Evolutionary conservation across 2,888 invertebrate species (phyloP).

Genomic region (Acanthococcus lagerstroemiae): DNA sequence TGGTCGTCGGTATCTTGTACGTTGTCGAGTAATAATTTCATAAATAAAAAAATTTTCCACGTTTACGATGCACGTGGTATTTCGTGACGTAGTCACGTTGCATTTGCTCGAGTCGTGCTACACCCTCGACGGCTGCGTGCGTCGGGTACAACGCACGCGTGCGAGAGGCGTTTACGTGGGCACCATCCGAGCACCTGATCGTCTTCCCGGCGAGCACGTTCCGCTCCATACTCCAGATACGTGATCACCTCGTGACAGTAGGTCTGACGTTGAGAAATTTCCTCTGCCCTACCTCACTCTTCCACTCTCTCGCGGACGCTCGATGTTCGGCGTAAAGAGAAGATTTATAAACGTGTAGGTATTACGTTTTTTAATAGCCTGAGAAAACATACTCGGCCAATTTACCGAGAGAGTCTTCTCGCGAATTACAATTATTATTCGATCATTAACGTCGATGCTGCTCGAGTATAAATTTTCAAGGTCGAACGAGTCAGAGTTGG

Average conservation of each 20-base stretch:
- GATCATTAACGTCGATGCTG: too few species aligned
- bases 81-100: slow-evolving; percentile 3
- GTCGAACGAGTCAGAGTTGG: too few species aligned
- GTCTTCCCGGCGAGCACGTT: slow-evolving; percentile 11
- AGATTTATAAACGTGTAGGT: too few species aligned
- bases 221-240: slow-evolving; percentile 4
- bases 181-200: slow-evolving; percentile 13
- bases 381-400: too few species aligned
- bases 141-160: slow-evolving; percentile 1
- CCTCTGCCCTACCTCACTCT: too few species aligned
- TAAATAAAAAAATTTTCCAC: slow-evolving; percentile 16
- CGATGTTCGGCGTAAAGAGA: too few species aligned
- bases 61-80: background rate
- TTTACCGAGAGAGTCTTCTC: too few species aligned
- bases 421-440: too few species aligned
- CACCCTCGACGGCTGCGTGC: slow-evolving; percentile 18
- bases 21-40: background rate
- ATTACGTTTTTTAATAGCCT: too few species aligned
- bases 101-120: slow-evolving; percentile 13
- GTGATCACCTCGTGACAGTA: slow-evolving; percentile 19
- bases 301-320: too few species aligned
- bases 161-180: slow-evolving; percentile 18
- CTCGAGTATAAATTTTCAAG: too few species aligned
- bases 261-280: too few species aligned
- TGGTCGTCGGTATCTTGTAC: background rate